Conservation (phyloP, 2,888 invertebrate species). For the Drosophila hamatofila region DNA sequence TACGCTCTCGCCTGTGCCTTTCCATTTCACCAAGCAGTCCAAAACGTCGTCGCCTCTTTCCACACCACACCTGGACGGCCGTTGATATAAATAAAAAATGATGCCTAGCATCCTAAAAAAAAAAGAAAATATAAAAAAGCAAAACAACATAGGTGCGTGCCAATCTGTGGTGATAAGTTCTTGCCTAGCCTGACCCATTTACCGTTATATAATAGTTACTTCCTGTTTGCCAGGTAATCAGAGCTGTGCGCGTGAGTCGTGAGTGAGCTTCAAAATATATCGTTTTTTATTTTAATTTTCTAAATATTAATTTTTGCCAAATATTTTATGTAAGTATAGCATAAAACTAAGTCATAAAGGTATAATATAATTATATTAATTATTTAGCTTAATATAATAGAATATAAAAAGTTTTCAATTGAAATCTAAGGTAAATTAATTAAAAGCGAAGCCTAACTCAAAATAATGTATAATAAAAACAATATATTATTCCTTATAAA, state of each 20-base stretch:
- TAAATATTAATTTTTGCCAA: not conserved
- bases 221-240: slow-evolving; percentile 52
- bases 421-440: no score
- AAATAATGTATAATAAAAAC: no score
- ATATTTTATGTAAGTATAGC: not conserved
- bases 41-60: slow-evolving; percentile 15
- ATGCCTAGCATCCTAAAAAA: slow-evolving; percentile 46
- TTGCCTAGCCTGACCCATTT: slow-evolving; percentile 59
- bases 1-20: slow-evolving; percentile 75
- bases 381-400: not conserved
- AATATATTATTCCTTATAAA: no score
- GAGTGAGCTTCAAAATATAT: not conserved
- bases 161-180: slow-evolving; percentile 56
- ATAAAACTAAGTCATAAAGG: not conserved
- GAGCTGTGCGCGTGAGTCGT: slow-evolving; percentile 51
- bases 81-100: slow-evolving; percentile 75
- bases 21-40: slow-evolving; percentile 72
- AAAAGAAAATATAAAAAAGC: slow-evolving; percentile 13
- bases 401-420: not conserved
- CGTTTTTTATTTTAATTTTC: not conserved
- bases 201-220: slow-evolving; percentile 71
- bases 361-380: not conserved
- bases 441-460: no score
- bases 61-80: slow-evolving; percentile 33
- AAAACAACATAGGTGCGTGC: slow-evolving; percentile 60